phyloP scores from a whole-genome alignment of 2,797 vertebrate species.

The Meda fulgida region DNA sequence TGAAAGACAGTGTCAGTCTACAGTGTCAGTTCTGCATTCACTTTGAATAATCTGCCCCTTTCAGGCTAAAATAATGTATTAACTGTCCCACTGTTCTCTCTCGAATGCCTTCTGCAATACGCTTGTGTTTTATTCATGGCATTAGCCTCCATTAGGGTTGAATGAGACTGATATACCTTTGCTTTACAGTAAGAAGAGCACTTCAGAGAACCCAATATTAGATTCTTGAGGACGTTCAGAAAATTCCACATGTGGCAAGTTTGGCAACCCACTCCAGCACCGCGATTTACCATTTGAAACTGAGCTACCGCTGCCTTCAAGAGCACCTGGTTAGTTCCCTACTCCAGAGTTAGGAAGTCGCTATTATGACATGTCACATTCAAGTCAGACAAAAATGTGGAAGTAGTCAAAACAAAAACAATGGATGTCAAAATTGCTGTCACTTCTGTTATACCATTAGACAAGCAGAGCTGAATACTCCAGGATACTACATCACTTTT shows the following conservation, averaged over 20 bases:
- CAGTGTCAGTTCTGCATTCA: constrained; percentile 50
- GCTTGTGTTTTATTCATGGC: constrained; percentile 60
- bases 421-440: not conserved
- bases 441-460: not conserved
- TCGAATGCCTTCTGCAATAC: constrained; percentile 39
- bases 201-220: constrained; percentile 55
- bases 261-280: constrained; percentile 43
- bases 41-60: constrained; percentile 54
- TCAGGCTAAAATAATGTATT: constrained; percentile 36
- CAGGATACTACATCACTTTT: constrained; percentile 7
- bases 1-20: constrained; percentile 44
- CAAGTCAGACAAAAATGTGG: not conserved
- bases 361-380: not conserved
- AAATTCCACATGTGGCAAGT: constrained; percentile 38
- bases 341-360: not conserved
- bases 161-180: constrained; percentile 60
- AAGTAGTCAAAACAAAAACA: constrained; percentile 7
- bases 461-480: not conserved
- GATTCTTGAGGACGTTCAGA: constrained; percentile 52
- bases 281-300: constrained; percentile 47
- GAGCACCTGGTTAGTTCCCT: not conserved
- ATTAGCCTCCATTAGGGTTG: constrained; percentile 60
- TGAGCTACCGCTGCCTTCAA: constrained; percentile 30
- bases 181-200: constrained; percentile 56
- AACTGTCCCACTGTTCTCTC: constrained; percentile 40